These are phyloP conservation scores for Oxyruncus cristatus DNA, from an alignment of 2,113 vertebrate genomes.

Conservation along the genomic window DNA sequence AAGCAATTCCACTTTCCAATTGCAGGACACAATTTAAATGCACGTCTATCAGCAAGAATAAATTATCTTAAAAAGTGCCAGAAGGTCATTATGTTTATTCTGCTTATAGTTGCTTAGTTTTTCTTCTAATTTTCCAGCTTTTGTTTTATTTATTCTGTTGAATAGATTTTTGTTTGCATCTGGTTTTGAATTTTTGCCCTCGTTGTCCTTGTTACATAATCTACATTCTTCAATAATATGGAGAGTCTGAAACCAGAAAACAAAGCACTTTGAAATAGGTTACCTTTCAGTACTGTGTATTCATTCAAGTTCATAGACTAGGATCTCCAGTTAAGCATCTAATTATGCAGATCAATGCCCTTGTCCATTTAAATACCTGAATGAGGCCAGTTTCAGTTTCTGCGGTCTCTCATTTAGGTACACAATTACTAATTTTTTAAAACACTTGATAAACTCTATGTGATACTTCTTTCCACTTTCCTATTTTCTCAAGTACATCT, in stretches of 20 bases:
- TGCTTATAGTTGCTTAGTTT: background rate
- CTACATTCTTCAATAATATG: background rate
- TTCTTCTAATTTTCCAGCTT: background rate
- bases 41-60: background rate
- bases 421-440: background rate
- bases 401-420: background rate
- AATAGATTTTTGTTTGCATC: background rate
- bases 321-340: background rate
- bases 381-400: background rate
- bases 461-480: background rate
- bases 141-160: background rate
- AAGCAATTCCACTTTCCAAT: background rate
- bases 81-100: background rate
- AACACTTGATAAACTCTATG: background rate
- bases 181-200: background rate
- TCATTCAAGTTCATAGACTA: background rate
- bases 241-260: background rate
- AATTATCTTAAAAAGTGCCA: background rate
- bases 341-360: background rate
- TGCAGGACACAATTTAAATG: background rate
- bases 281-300: background rate
- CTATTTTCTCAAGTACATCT: background rate
- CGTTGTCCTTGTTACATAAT: background rate
- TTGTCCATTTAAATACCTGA: background rate
- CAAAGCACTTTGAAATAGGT: background rate